Evolutionary conservation across 2,888 invertebrate genomes (phyloP).

Genomic region (Sarcophaga subvicina): DNA sequence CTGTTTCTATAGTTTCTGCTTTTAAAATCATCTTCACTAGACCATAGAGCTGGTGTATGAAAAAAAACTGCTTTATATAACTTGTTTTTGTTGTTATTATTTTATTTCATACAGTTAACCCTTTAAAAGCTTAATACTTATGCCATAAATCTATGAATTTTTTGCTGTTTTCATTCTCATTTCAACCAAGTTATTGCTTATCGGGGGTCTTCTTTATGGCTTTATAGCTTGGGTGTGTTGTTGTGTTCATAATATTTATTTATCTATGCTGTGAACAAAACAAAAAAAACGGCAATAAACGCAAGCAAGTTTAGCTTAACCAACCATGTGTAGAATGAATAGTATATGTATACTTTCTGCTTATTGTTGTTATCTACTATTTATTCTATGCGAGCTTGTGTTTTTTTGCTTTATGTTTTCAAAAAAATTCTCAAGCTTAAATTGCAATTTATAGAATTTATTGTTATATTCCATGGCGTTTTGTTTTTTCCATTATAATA

Average conservation of each 20-base stretch:
- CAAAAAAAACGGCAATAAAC: not conserved
- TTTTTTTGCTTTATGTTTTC: not conserved
- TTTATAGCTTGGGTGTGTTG: slow-evolving; percentile 18
- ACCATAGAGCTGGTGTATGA: slow-evolving; percentile 66
- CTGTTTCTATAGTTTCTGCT: not conserved
- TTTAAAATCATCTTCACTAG: slow-evolving; percentile 68
- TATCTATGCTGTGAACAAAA: not conserved
- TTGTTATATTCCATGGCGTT: slow-evolving; percentile 20
- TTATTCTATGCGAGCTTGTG: not conserved
- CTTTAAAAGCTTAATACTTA: slow-evolving; percentile 17
- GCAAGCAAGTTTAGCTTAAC: slow-evolving; percentile 28
- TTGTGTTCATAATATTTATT: slow-evolving; percentile 23
- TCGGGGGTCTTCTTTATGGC: slow-evolving; percentile 25
- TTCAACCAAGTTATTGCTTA: not conserved
- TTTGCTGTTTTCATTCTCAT: not conserved
- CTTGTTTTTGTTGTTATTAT: slow-evolving; percentile 52
- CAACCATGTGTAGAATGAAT: slow-evolving; percentile 38
- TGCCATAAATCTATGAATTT: not conserved
- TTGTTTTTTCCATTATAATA: not conserved
- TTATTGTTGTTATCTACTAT: slow-evolving; percentile 27
- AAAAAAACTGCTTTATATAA: slow-evolving; percentile 63
- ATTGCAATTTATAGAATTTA: slow-evolving; percentile 41
- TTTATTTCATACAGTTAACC: slow-evolving; percentile 54
- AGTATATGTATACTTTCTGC: slow-evolving; percentile 21
- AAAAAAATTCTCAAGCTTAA: slow-evolving; percentile 54